Percentiles rank a stretch among this genome's conserved stretches.
Evolutionary conservation across 2,888 invertebrate genomes (phyloP).

Genomic region (Strigamia maritima): DNA sequence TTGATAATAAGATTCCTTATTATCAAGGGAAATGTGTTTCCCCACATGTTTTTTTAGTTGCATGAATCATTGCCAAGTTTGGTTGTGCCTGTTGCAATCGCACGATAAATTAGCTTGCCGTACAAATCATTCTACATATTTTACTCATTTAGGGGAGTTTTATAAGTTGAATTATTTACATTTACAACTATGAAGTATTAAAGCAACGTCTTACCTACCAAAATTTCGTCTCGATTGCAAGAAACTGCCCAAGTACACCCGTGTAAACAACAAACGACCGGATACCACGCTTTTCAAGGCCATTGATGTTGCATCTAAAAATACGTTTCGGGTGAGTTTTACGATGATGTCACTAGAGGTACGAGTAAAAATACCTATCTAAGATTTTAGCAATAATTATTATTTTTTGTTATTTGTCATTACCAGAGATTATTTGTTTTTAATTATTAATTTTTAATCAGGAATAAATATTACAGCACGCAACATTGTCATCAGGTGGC

Average conservation of each 20-base stretch:
- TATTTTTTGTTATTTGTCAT: background rate
- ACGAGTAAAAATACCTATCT: background rate
- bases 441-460: no score
- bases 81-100: background rate
- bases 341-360: background rate
- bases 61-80: background rate
- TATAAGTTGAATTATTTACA: background rate
- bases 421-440: no score
- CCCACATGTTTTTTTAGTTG: background rate
- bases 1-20: background rate
- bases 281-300: background rate
- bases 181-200: no score
- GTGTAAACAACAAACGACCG: conserved; percentile 15
- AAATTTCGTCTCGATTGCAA: background rate
- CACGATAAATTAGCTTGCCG: background rate
- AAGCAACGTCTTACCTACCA: background rate
- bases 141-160: background rate
- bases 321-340: background rate
- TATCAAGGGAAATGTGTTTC: background rate
- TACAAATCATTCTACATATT: background rate
- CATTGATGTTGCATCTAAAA: background rate
- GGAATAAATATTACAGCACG: no score
- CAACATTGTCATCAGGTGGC: background rate
- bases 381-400: background rate
- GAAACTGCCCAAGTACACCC: background rate